Base-by-base conservation (phyloP, 1,140 invertebrate species). In the Rhopalosiphum padi region DNA sequence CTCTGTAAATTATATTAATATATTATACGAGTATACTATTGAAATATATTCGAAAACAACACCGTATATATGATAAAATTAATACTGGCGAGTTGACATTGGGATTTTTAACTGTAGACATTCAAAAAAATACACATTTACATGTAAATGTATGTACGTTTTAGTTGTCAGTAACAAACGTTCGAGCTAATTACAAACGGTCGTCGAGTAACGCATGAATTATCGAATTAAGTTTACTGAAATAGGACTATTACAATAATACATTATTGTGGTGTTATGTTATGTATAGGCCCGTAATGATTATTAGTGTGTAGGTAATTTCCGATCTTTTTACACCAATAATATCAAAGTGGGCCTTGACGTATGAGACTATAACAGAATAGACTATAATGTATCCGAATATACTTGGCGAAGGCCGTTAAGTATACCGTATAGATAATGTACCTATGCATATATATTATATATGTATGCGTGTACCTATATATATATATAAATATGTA, bases 121-220 rank as follows among this genome's bases (percentile, higher is more conserved):
- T 77, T 77, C n/a, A 77, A 77, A 77, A 55, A 41, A 46, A 68
- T n/a, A 68, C 60, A 77, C 30, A 77, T 77, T 77, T 77, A 77
- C 30, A 77, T 77, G 60, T 77, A 77, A 77, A 77, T 35, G 15
- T 5, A 18, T 1, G 3, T 30, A n/a, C 11, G 4, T 68, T 68
- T 68, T 18, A n/a, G 30, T 77, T 6, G 60, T 77, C 18, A 5
- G 11, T n/a, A 77, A 77, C 60, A 77, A 77, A 77, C 30, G 60
- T 77, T 77, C 30, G n/a, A 77, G 60, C n/a, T 77, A 77, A 77
- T n/a, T 77, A 77, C 30, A n/a, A 77, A 18, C 21, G 30, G 60
- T n/a, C 60, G 30, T 77, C 30, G 60, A 77, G 30, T 30, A 68
- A n/a, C 60, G 30, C 60, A 77, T 77, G 60, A 77, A 77, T 35